A percentile compares a stretch with the other conserved stretches of the same genome.
Evolutionary conservation across 2,113 vertebrate genomes (phyloP).

Genomic region (Gopherus evgoodei): DNA sequence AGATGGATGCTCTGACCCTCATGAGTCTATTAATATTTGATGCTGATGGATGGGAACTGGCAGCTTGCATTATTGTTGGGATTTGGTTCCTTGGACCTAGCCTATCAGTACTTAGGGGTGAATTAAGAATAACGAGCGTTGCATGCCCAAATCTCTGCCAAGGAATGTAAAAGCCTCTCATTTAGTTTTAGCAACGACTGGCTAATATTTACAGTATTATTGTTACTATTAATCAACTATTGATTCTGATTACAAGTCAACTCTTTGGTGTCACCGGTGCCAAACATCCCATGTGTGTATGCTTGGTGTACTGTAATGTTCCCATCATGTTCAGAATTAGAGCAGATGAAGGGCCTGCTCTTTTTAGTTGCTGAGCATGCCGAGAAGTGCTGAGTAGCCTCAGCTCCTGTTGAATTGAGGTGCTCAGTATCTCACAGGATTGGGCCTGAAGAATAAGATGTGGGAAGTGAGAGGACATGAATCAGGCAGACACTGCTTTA

Average conservation of each 20-base stretch:
- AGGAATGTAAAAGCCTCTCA: not conserved
- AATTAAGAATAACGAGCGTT: slow-evolving; percentile 8
- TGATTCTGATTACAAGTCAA: not conserved
- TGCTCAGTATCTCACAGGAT: rapidly evolving
- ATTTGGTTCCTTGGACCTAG: slow-evolving; percentile 51
- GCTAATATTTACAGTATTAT: not conserved
- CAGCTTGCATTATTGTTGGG: slow-evolving; percentile 65
- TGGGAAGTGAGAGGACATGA: not conserved
- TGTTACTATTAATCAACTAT: not conserved
- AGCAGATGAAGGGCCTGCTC: not conserved
- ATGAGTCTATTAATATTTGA: slow-evolving; percentile 72
- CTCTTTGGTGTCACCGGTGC: not conserved
- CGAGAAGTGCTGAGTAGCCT: not conserved
- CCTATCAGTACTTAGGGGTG: not conserved
- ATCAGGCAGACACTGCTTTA: not conserved
- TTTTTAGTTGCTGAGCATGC: not conserved
- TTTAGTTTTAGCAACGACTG: not conserved
- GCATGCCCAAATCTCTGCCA: not conserved
- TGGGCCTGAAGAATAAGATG: rapidly evolving
- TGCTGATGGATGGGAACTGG: slow-evolving; percentile 72
- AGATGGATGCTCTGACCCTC: slow-evolving; percentile 60
- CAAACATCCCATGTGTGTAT: not conserved
- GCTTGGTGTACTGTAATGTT: not conserved
- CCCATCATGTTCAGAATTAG: not conserved
- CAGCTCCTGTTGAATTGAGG: not conserved